phyloP scores from a whole-genome alignment of 2,888 invertebrate species.

The Acheta domesticus region DNA sequence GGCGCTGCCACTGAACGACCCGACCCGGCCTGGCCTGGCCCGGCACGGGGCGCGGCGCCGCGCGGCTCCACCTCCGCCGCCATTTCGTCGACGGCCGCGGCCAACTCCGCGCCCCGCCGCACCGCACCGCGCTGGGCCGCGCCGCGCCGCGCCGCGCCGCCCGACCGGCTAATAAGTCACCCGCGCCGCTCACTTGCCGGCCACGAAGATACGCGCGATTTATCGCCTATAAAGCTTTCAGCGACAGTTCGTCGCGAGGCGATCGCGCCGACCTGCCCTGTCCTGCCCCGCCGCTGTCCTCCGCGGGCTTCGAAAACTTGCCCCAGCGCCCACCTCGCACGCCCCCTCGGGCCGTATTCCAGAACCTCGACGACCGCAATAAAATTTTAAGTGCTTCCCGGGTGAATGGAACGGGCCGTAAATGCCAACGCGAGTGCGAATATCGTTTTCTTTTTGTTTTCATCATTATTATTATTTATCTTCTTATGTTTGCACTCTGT shows the following conservation, averaged over 20 bases:
- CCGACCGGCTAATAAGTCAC: background rate
- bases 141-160: background rate
- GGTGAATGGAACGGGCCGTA: background rate
- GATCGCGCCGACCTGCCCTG: too few species aligned
- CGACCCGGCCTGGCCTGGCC: background rate
- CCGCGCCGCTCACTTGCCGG: background rate
- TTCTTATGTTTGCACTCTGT: background rate
- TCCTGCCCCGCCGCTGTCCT: too few species aligned
- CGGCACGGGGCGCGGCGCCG: background rate
- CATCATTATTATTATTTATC: background rate
- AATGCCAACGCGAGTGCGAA: background rate
- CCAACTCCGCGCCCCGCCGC: background rate
- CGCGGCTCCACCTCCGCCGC: background rate
- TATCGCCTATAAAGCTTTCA: conserved; percentile 18
- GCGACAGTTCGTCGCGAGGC: background rate
- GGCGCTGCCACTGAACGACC: background rate
- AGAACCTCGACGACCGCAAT: background rate
- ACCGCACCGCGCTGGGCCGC: background rate
- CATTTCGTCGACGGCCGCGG: background rate
- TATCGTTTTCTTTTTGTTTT: background rate
- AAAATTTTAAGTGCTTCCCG: background rate
- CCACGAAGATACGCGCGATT: background rate
- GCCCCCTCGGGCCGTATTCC: too few species aligned
- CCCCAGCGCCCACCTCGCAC: too few species aligned
- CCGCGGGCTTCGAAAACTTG: too few species aligned